Base-by-base conservation (phyloP, 2,888 invertebrate species). In the Drosophila cognata region DNA sequence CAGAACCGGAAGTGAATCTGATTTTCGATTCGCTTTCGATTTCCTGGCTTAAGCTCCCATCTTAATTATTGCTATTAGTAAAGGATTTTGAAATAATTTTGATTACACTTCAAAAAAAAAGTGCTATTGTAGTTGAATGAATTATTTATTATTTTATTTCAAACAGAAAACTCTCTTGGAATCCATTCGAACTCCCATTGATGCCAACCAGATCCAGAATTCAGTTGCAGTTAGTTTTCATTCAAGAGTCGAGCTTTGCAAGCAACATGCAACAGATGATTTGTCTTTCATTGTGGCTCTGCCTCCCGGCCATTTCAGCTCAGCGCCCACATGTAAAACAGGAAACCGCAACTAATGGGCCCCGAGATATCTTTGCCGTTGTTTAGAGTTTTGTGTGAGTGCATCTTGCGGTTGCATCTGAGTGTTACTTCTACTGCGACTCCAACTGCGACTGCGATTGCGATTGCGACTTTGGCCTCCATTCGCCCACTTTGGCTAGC, bases 331-430 rank as follows among this genome's bases (percentile, higher is more conserved):
- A 25, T 57, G 28, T 62, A 66, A 51, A 57, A 74, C 74, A 58
- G 78, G 78, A 77, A 74, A 79, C 81, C 81, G 69, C 82, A 77
- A 66, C 58, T 71, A 66, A 79, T 61, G 66, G 74, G 74, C 69
- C 80, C 63, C 48, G 16, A 41, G 43, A 43, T 46, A 31, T 36
- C 21, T 48, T 35, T 53, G 41, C 72, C 33, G 43, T 73, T 29
- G 28, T n/a, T 18, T 31, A 29, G 29, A 35, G 6, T 53, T 53
- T 53, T 36, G 36, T 36, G 36, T 57, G 36, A 58, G 36, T 63
- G 51, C 59, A 50, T 57, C 35, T 61, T 68, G 77, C 48, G 78
- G 78, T 61, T 55, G 55, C 28, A 28, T n/a, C 28, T 38, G 46
- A 18, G 18, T 25, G 25, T 16, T 33, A 53, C 52, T 53, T 4